Base-by-base conservation (phyloP, 2,888 invertebrate species). In the Eupithecia subumbrata region DNA sequence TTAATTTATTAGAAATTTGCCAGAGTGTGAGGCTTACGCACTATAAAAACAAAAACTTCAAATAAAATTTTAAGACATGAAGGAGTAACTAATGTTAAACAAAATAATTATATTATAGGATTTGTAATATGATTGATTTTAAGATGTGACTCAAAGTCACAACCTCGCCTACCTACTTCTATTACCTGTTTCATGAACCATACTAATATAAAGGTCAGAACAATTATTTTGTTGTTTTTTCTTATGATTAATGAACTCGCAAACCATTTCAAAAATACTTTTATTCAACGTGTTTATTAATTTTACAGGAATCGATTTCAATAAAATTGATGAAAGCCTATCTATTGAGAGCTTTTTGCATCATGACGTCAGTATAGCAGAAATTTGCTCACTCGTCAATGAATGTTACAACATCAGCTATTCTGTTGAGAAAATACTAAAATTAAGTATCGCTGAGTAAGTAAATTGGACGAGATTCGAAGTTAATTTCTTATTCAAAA, bases 371-470 rank as follows among this genome's bases (percentile, higher is more conserved):
- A 79, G 72, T n/a, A 64, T 84, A 14, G 81, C 85, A 63, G 83
- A 86, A 80, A 76, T 88, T 18, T 82, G 79, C 64, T 72, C 74
- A 25, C 34, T 81, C 0, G 82, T 88, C n/a, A 86, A 83, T 67
- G 79, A 85, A 69, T 63, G 72, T 0, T 83, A 76, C 37, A 74
- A 83, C 16, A 63, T 83, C 5, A 79, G 74, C 30, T 83, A 81
- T 71, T 68, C 84, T 0, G 22, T 48, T 11, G 82, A 85, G 11
- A 82, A 78, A 25, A 69, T 85, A 22, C 67, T 77, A 69, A 69
- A 74, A 43, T 76, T 85, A 73, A 80, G 83, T 2, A 78, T 88
- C 69, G 76, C 60, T 18, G 78, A 80, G 87, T 88, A 82, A 96
- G 82, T 76, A 34, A 67, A 34, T 22, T 25, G 25, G 5, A 14